Evolutionary conservation across 2,888 invertebrate species (phyloP).

Genomic region (Fragum sueziense): DNA sequence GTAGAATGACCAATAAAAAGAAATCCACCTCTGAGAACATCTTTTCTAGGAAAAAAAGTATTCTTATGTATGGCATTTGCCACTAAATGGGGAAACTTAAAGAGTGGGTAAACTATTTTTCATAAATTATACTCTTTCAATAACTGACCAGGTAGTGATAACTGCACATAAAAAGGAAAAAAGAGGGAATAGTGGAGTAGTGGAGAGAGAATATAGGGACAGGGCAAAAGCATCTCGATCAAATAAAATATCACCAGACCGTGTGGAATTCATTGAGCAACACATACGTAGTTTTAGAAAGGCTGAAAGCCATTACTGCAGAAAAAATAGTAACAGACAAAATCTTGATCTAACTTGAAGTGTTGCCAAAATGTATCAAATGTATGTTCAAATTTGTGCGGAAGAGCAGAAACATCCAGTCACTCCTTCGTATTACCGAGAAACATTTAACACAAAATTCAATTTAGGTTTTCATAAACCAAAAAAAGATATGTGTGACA

Average conservation of each 20-base stretch:
- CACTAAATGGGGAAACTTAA: not conserved
- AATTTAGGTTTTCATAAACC: constrained; percentile 55
- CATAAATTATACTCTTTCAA: not conserved
- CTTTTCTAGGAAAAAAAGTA: not conserved
- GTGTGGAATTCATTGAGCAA: not conserved
- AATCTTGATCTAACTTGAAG: not conserved
- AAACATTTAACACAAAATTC: constrained; percentile 45
- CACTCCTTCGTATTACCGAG: constrained; percentile 30
- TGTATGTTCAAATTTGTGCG: constrained; percentile 45
- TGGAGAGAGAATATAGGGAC: not conserved
- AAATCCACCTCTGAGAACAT: not conserved
- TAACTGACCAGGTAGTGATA: not conserved
- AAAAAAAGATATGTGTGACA: constrained; percentile 54
- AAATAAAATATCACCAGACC: not conserved
- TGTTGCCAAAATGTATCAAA: constrained; percentile 47
- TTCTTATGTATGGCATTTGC: not conserved
- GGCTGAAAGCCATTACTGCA: not conserved
- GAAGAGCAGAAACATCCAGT: constrained; percentile 11
- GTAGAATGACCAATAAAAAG: not conserved
- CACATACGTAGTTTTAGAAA: not conserved
- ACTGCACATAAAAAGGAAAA: not conserved
- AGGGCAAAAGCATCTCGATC: not conserved
- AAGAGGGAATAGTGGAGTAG: not conserved
- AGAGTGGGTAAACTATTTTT: not conserved
- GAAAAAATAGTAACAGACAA: not conserved